Conservation (phyloP, 2,113 vertebrate genomes). For the Crotophaga sulcirostris region DNA sequence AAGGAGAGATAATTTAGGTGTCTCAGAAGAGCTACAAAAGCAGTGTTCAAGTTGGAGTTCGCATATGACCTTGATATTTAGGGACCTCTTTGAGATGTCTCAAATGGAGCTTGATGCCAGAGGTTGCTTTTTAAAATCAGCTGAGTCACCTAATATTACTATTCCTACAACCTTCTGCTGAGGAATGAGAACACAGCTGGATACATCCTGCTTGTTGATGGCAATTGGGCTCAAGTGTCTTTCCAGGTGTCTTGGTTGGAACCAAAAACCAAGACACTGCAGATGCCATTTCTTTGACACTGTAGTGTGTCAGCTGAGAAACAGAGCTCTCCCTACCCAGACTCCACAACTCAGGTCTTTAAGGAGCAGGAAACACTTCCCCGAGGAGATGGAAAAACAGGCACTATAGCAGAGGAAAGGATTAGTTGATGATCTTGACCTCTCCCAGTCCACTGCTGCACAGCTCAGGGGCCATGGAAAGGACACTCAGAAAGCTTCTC, state of each 20-base stretch:
- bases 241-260: neutral
- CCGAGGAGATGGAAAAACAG: neutral
- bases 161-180: neutral
- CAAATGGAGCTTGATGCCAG: rapidly evolving
- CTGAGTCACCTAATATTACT: no score
- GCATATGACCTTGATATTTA: neutral
- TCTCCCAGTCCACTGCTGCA: neutral
- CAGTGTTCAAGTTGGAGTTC: neutral
- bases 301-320: neutral
- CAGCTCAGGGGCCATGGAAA: neutral
- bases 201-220: rapidly evolving
- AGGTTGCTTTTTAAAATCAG: no score
- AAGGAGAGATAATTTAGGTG: no score
- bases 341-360: neutral
- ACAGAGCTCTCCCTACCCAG: neutral
- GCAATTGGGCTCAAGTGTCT: neutral
- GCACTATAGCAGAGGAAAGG: neutral
- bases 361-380: neutral
- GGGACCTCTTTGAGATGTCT: neutral
- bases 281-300: neutral
- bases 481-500: neutral
- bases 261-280: neutral
- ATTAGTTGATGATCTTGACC: neutral
- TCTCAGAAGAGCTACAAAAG: neutral
- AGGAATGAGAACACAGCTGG: neutral